A percentile compares a stretch with the other conserved stretches of the same genome.
These are phyloP conservation scores for Labroides dimidiatus DNA, from an alignment of 2,797 vertebrate genomes.

Conservation along the genomic window DNA sequence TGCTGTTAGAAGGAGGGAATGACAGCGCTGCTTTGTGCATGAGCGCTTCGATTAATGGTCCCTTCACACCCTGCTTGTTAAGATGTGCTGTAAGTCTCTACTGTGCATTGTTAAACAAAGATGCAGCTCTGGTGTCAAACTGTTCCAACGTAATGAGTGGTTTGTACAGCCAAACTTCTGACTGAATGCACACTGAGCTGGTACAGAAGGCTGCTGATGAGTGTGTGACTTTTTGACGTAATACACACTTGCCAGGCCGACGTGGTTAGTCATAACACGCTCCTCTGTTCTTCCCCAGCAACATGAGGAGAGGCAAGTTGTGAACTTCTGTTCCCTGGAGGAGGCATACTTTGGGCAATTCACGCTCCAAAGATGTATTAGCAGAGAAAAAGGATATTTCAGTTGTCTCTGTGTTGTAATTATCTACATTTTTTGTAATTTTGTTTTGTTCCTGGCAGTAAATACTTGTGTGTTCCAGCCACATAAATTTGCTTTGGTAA, in stretches of 20 bases:
- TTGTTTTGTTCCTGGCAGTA: constrained; percentile 9
- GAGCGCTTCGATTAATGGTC: constrained; percentile 54
- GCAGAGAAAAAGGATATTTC: constrained; percentile 35
- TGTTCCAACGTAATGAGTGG: constrained; percentile 32
- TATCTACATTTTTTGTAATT: constrained; percentile 10
- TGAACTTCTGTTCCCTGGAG: constrained; percentile 73
- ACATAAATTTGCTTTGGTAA: constrained; percentile 5
- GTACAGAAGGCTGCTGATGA: constrained; percentile 74
- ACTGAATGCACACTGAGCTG: constrained; percentile 60
- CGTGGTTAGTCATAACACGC: constrained; percentile 70
- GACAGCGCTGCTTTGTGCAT: constrained; percentile 31
- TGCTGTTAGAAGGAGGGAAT: constrained; percentile 20
- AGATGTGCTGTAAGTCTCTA: constrained; percentile 42
- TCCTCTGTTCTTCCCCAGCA: constrained; percentile 75
- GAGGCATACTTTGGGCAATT: constrained; percentile 49
- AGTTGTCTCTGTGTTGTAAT: constrained; percentile 3
- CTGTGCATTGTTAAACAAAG: constrained; percentile 62
- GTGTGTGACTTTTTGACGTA: constrained; percentile 77
- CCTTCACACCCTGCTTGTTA: constrained; percentile 55
- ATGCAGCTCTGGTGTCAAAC: constrained; percentile 51
- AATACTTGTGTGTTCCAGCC: background rate
- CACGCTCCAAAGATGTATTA: constrained; percentile 31
- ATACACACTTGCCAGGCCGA: constrained; percentile 63
- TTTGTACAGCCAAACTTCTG: constrained; percentile 64
- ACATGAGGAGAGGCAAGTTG: constrained; percentile 64